A percentile compares a stretch with the other conserved stretches of the same genome.
These are phyloP conservation scores for Calameuta pallipes DNA, from an alignment of 2,888 invertebrate species.

Conservation along the genomic window DNA sequence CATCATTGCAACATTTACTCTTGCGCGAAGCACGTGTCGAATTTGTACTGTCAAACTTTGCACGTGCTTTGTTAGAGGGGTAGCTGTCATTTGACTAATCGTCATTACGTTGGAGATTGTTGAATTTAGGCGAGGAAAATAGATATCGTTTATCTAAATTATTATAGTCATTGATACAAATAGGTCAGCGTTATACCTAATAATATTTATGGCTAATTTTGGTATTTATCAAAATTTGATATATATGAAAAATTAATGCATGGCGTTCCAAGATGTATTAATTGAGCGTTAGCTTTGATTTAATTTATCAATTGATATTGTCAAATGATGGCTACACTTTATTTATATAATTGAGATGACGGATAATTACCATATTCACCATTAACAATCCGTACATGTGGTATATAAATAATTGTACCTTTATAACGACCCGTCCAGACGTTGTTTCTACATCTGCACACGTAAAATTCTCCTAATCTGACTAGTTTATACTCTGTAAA, in stretches of 20 bases:
- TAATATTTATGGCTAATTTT: not conserved
- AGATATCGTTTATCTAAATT: not conserved
- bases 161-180: not conserved
- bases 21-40: not conserved
- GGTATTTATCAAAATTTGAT: not conserved
- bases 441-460: not conserved
- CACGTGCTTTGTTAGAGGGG: not conserved
- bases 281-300: not conserved
- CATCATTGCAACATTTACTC: not conserved
- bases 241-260: not conserved
- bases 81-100: not conserved
- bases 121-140: not conserved
- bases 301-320: not conserved
- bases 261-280: not conserved
- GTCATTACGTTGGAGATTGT: not conserved
- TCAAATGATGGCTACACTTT: not conserved
- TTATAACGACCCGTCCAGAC: not conserved
- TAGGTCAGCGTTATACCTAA: not conserved
- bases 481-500: conserved; percentile 10
- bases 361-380: not conserved
- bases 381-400: not conserved
- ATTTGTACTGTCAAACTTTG: not conserved
- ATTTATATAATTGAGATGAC: not conserved
- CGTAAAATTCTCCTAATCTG: not conserved
- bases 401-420: not conserved